Evolutionary conservation across 1,140 invertebrate species (phyloP).

Genomic region (Zaprionus vittiger): DNA sequence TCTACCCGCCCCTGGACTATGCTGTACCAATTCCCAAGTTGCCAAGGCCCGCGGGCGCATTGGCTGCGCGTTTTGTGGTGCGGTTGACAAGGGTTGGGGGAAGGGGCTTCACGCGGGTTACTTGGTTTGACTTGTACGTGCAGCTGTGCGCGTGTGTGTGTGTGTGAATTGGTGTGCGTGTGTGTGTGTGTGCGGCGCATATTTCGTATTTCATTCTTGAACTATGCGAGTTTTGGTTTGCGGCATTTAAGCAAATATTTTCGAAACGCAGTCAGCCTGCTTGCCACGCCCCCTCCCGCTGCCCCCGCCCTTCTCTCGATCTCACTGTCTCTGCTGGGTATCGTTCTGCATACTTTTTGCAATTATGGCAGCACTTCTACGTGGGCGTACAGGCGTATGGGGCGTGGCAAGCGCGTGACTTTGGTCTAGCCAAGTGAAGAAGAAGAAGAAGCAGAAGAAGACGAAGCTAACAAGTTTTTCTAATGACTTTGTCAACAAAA

Average conservation of each 20-base stretch:
- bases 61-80: constrained; percentile 76
- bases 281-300: constrained; percentile 5
- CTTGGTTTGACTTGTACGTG: constrained; percentile 27
- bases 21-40: constrained; percentile 49
- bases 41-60: constrained; percentile 67
- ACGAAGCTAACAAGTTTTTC: constrained; percentile 51
- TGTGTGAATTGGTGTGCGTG: constrained; percentile 11
- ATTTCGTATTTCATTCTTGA: constrained; percentile 72
- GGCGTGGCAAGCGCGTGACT: constrained; percentile 62
- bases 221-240: constrained; percentile 80
- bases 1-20: background rate
- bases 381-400: constrained; percentile 7
- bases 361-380: constrained; percentile 57
- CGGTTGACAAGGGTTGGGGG: constrained; percentile 25
- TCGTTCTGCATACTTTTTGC: constrained; percentile 45
- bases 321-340: constrained; percentile 3
- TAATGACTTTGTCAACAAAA: constrained; percentile 62
- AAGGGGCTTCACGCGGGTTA: background rate
- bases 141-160: constrained; percentile 3
- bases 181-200: constrained; percentile 32
- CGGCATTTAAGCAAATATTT: constrained; percentile 82
- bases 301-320: background rate
- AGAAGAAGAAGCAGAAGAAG: background rate
- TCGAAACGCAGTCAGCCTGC: constrained; percentile 65
- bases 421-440: constrained; percentile 53